Evolutionary conservation across 2,113 vertebrate genomes (phyloP), one percentile per base, ranked within the genome.

Genomic region (Bucco capensis): DNA sequence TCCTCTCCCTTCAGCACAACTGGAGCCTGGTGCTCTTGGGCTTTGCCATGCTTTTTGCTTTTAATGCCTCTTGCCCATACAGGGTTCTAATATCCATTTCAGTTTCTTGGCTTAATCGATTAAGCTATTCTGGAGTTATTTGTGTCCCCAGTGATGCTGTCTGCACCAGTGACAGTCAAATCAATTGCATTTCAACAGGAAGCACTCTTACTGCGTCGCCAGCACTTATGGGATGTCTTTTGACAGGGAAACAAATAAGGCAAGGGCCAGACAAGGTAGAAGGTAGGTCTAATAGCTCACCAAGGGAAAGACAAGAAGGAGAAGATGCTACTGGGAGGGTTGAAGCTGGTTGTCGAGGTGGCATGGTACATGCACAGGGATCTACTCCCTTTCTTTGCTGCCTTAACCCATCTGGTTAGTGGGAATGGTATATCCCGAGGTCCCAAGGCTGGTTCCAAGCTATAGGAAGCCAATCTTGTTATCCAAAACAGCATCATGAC

Each of bases 21-120:
- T 84, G 81, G 86, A 67, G 50, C 31, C 49, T 86, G 69, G 15
- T 86, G 73, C 19, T 86, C 69, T 65, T 60, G 57, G 67, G 70
- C 62, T 71, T 74, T 72, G 57, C 86, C 44, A 23, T 53, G 19
- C 37, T 47, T 89, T 69, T 86, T 82, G 33, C 31, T 89, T 90
- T 78, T 78, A 66, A 78, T 56, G 75, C 53, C 61, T 46, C 53
- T 89, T 61, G 33, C 33, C 78, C 53, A 57, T 75, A 12, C 35
- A 53, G 2, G 2, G 24, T 56, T 16, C 74, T 76, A n/a, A 73
- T 70, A 92, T 62, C 50, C 71, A 77, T 89, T 91, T 66, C 75
- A 84, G 67, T 56, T 66, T 50, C 71, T 89, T 92, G 91, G 50
- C 82, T 54, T 82, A 54, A 89, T 91, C 94, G 89, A 6, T 85